Conservation (phyloP, 2,888 invertebrate species). For the Caenorhabditis sp. region DNA sequence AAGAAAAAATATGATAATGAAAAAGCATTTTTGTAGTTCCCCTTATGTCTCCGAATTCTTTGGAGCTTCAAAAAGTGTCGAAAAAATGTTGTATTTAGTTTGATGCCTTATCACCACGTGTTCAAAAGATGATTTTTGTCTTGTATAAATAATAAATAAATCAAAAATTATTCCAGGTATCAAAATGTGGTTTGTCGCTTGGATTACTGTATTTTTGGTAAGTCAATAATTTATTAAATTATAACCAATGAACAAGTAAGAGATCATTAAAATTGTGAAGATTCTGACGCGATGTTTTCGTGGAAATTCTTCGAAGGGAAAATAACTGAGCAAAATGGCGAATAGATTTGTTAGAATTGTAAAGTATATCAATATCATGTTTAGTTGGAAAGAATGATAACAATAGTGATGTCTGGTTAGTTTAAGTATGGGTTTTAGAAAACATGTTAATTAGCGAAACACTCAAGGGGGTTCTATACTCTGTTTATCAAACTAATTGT, state of each 20-base stretch:
- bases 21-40: no score
- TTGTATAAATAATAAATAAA: not conserved
- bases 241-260: not conserved
- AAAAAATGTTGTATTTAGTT: conserved; percentile 14
- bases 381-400: not conserved
- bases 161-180: not conserved
- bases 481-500: no score
- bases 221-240: not conserved
- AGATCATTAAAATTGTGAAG: not conserved
- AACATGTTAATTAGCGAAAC: not conserved
- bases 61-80: not conserved
- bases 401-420: no score
- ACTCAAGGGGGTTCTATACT: not conserved
- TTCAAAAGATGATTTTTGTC: conserved; percentile 1
- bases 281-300: not conserved
- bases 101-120: conserved; percentile 33
- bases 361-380: not conserved
- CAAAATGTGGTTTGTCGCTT: conserved; percentile 2
- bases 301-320: not conserved
- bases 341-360: not conserved
- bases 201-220: conserved; percentile 16
- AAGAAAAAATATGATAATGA: no score
- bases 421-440: no score
- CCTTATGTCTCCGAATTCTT: no score
- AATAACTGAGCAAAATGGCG: not conserved